A percentile compares a stretch with the other conserved stretches of the same genome.
These are phyloP conservation scores for Galeopsomyia nigrocyanea DNA, from an alignment of 2,888 invertebrate species.

Conservation along the genomic window DNA sequence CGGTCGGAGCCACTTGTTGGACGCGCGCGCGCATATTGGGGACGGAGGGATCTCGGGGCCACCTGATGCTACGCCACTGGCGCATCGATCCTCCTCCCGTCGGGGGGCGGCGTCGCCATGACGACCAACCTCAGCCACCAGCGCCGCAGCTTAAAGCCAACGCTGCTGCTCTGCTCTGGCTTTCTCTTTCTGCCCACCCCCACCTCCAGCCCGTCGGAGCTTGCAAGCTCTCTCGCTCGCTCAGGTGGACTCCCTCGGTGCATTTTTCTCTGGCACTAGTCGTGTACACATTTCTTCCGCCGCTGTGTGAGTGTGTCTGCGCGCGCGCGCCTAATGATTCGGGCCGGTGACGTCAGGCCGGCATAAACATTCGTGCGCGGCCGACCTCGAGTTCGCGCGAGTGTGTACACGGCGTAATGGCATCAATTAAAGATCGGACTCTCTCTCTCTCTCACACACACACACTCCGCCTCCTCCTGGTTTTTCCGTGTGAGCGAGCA, in stretches of 20 bases:
- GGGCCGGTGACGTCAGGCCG: slow-evolving; percentile 54
- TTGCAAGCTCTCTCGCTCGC: background rate
- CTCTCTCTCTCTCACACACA: background rate
- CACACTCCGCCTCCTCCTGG: background rate
- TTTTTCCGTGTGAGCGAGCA: background rate
- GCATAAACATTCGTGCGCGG: slow-evolving; percentile 55
- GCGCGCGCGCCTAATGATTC: slow-evolving; percentile 22
- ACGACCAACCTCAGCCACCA: slow-evolving; percentile 60
- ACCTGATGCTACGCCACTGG: slow-evolving; percentile 68
- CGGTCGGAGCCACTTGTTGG: slow-evolving; percentile 60
- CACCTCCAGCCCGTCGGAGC: background rate
- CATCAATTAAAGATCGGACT: slow-evolving; percentile 13
- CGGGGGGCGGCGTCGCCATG: slow-evolving; percentile 53
- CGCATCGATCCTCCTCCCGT: slow-evolving; percentile 66
- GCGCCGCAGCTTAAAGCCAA: slow-evolving; percentile 52
- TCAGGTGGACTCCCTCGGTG: slow-evolving; percentile 27
- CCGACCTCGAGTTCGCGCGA: slow-evolving; percentile 27
- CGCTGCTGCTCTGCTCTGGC: slow-evolving; percentile 18
- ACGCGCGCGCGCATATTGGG: slow-evolving; percentile 51
- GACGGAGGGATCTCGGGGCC: slow-evolving; percentile 47
- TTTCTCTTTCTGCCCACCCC: background rate
- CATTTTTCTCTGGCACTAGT: slow-evolving; percentile 30
- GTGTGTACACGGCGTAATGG: slow-evolving; percentile 24
- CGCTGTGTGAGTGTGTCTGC: background rate
- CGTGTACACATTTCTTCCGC: too few species aligned